Percentiles rank a stretch among this genome's conserved stretches.
These are phyloP conservation scores for Colostygia pectinataria DNA, from an alignment of 2,888 invertebrate genomes.

Conservation along the genomic window DNA sequence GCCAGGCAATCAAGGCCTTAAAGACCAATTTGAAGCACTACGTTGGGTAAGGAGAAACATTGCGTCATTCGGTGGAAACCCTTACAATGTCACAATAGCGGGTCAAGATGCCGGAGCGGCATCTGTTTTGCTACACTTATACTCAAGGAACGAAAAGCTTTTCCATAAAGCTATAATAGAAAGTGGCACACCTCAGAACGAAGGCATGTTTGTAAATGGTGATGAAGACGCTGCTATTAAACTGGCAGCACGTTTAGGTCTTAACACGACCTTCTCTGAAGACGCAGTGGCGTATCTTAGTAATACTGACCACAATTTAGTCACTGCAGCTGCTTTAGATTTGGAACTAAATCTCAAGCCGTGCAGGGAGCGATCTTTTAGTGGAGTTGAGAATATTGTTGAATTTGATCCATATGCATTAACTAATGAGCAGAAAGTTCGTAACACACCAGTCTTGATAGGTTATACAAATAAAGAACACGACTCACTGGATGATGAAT, in stretches of 20 bases:
- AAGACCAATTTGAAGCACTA: conserved; percentile 69
- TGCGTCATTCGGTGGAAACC: conserved; percentile 70
- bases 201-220: conserved; percentile 61
- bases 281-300: conserved; percentile 61
- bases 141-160: conserved; percentile 64
- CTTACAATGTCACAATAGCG: conserved; percentile 67
- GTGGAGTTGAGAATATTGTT: conserved; percentile 65
- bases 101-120: conserved; percentile 70
- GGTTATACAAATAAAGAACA: conserved; percentile 64
- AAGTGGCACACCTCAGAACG: conserved; percentile 68
- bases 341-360: conserved; percentile 58
- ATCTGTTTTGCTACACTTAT: conserved; percentile 66
- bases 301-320: conserved; percentile 52
- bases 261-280: conserved; percentile 55
- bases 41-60: conserved; percentile 69
- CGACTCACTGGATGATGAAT: conserved; percentile 42
- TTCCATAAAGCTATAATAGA: conserved; percentile 67
- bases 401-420: conserved; percentile 61
- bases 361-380: conserved; percentile 69
- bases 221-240: conserved; percentile 61
- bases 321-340: conserved; percentile 58
- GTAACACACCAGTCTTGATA: conserved; percentile 63
- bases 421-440: conserved; percentile 60
- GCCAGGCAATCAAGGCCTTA: conserved; percentile 73
- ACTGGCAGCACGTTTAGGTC: conserved; percentile 61